A percentile compares a stretch with the other conserved stretches of the same genome.
Evolutionary conservation across 2,797 vertebrate genomes (phyloP).

Genomic region (Lacerta bilineata): DNA sequence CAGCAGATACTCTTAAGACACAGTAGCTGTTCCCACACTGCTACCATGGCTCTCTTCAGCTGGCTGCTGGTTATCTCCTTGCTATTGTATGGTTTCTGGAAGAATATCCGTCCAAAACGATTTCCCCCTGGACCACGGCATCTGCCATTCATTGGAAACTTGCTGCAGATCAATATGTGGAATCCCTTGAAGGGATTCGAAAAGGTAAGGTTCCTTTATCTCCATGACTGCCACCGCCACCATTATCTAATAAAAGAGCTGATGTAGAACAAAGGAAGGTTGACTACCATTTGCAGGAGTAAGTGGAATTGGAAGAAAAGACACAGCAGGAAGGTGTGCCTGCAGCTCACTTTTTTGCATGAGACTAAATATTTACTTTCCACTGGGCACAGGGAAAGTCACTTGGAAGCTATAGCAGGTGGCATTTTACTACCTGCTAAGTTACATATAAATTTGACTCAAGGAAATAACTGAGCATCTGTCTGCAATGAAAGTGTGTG

Average conservation of each 20-base stretch:
- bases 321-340: background rate
- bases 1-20: no score
- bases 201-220: background rate
- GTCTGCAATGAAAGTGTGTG: background rate
- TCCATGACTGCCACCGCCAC: background rate
- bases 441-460: background rate
- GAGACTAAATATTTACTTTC: background rate
- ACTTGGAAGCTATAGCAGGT: background rate
- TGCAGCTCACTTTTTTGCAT: background rate
- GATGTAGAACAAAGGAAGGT: background rate
- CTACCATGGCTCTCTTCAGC: background rate
- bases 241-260: background rate
- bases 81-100: background rate
- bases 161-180: background rate
- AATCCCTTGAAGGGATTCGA: background rate
- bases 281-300: background rate
- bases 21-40: rapidly evolving
- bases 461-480: background rate
- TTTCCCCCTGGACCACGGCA: background rate
- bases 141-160: background rate
- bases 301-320: background rate
- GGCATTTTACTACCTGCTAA: background rate
- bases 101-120: background rate
- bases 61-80: background rate
- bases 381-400: background rate